Conservation (phyloP, 1,140 invertebrate species). For the Pogonus chalceus region DNA sequence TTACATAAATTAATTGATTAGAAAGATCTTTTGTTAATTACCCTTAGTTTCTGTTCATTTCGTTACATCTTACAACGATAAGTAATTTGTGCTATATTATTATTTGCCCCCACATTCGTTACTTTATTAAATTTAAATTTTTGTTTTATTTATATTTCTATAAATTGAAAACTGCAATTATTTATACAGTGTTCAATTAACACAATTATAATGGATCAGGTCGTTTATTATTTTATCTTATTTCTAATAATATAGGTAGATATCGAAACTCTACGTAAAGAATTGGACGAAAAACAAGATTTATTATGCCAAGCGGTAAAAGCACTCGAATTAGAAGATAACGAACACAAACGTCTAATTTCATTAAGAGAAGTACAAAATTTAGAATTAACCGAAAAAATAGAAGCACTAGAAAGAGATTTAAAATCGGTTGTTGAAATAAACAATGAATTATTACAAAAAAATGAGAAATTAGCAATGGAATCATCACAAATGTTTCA, state of each 20-base stretch:
- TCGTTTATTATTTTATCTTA: too few species aligned
- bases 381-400: not conserved
- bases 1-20: too few species aligned
- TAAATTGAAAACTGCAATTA: not conserved
- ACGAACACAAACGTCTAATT: conserved; percentile 27
- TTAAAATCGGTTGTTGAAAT: not conserved
- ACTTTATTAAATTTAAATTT: not conserved
- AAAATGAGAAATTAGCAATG: not conserved
- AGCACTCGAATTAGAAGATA: conserved; percentile 52
- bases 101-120: too few species aligned
- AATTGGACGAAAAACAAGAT: conserved; percentile 71
- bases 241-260: conserved; percentile 48
- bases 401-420: not conserved
- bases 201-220: not conserved
- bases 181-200: not conserved
- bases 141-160: not conserved
- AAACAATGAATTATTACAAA: not conserved
- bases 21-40: too few species aligned
- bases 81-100: too few species aligned
- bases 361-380: conserved; percentile 11
- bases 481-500: not conserved
- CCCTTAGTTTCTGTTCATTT: too few species aligned
- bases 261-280: conserved; percentile 65
- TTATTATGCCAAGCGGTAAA: conserved; percentile 71
- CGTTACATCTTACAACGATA: too few species aligned